A percentile compares a stretch with the other conserved stretches of the same genome.
Conservation (phyloP, 2,113 vertebrate species). For the Neotoma lepida region DNA sequence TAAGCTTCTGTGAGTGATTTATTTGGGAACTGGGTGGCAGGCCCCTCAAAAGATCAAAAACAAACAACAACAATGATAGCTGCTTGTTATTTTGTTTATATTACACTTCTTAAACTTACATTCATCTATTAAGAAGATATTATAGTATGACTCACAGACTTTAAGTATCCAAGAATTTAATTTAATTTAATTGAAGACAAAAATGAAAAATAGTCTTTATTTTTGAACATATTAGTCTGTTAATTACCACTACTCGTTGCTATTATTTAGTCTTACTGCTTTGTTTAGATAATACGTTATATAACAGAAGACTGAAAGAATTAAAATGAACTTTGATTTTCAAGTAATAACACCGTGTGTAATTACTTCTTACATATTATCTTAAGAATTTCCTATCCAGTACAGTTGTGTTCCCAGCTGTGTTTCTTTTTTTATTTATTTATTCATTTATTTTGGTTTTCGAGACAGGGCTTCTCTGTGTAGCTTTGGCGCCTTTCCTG, state of each 20-base stretch:
- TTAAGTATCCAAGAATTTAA: slow-evolving; percentile 12
- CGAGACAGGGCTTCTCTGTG: too few species aligned
- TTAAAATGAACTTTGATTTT: slow-evolving; percentile 4
- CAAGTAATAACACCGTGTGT: background rate
- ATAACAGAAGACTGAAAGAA: background rate
- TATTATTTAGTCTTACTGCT: background rate
- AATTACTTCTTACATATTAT: slow-evolving; percentile 6
- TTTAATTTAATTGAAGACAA: background rate
- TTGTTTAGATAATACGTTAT: slow-evolving; percentile 35
- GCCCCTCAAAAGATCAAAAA: too few species aligned
- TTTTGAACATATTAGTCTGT: slow-evolving; percentile 13
- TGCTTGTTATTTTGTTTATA: slow-evolving; percentile 1
- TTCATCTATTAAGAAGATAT: background rate
- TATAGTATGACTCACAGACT: background rate
- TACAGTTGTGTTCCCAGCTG: background rate
- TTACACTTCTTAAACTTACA: background rate
- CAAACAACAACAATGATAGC: background rate
- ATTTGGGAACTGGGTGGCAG: too few species aligned
- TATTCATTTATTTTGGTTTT: too few species aligned
- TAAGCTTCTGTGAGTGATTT: too few species aligned
- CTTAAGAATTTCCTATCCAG: background rate
- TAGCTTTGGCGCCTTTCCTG: too few species aligned
- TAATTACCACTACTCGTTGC: background rate
- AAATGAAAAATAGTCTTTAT: background rate
- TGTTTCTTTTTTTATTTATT: too few species aligned